phyloP scores from a whole-genome alignment of 2,113 vertebrate species.

The Anguilla japonica region DNA sequence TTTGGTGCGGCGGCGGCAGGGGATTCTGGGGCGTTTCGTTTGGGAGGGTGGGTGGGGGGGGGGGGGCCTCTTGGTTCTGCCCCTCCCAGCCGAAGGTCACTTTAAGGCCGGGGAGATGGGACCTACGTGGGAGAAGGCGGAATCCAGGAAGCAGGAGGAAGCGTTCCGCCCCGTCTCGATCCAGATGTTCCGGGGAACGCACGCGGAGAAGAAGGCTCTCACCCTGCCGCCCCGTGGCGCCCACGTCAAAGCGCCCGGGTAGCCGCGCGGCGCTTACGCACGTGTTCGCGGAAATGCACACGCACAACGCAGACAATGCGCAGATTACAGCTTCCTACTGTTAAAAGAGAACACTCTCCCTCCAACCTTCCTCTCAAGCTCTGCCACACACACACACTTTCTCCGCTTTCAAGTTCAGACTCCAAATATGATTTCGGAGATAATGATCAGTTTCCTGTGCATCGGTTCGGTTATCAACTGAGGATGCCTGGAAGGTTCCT shows the following conservation, averaged over 20 bases:
- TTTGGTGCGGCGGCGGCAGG: background rate
- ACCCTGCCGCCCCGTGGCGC: background rate
- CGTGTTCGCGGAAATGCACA: background rate
- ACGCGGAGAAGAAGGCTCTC: background rate
- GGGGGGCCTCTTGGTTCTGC: background rate
- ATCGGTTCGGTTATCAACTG: background rate
- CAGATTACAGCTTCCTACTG: background rate
- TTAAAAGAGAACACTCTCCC: background rate
- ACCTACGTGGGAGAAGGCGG: background rate
- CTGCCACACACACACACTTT: background rate
- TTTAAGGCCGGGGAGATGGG: background rate
- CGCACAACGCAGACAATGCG: background rate
- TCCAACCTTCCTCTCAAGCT: background rate
- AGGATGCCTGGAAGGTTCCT: constrained; percentile 2
- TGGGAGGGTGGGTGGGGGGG: background rate
- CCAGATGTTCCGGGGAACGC: background rate
- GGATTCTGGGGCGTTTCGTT: background rate
- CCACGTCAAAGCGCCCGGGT: background rate
- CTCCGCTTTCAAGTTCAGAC: background rate
- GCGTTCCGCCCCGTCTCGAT: background rate
- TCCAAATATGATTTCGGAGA: constrained; percentile 9
- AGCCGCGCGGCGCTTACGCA: background rate
- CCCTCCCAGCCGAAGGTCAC: background rate
- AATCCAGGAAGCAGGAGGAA: background rate
- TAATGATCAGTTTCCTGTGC: background rate